Base-by-base conservation (phyloP, 1,140 invertebrate species). In the Tetragonula clypearis region DNA sequence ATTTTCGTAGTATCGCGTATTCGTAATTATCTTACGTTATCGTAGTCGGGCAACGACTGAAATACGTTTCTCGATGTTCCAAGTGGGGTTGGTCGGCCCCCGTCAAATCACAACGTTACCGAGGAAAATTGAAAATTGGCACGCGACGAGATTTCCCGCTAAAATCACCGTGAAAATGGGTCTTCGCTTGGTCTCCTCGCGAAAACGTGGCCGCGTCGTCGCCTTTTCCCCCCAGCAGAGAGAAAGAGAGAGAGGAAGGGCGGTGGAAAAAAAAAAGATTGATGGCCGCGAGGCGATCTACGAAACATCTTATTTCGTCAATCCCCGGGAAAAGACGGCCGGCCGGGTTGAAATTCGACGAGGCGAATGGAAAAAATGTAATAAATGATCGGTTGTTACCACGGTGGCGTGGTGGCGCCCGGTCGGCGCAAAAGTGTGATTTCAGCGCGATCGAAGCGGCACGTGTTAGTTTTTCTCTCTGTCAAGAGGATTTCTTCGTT, bases 101-200 rank as follows among this genome's bases (percentile, higher is more conserved):
- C 78, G 86, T 86, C 85, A 53, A 87, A 87, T 66, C 68, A 66
- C 56, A 88, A 84, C 87, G 72, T 87, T 87, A 87, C 81, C 75
- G 30, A 55, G 69, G 82, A 84, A 84, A 88, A 88, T 88, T 87
- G 76, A 87, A 76, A 35, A 35, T 35, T 87, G 60, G 65, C 79
- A 68, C 35, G 84, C 84, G 84, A 68, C 60, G 76, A 84, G 56
- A 84, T 87, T 88, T 84, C 65, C 75, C 76, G n/a, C 26, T 68
- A 60, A 74, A 86, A 83, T 79, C 86, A 83, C 53, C 76, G 68
- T n/a, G 62, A 85, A 85, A 85, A 81, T 75, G 79, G 84, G 58
- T 17, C 41, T 68, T 62, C 58, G 65, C 1, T 41, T 49, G 77
- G 66, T 82, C 30, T 83, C 79, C 73, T 58, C 82, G 76, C 66